These are phyloP conservation scores for Pogona vitticeps DNA, from an alignment of 2,113 vertebrate genomes.

Conservation along the genomic window DNA sequence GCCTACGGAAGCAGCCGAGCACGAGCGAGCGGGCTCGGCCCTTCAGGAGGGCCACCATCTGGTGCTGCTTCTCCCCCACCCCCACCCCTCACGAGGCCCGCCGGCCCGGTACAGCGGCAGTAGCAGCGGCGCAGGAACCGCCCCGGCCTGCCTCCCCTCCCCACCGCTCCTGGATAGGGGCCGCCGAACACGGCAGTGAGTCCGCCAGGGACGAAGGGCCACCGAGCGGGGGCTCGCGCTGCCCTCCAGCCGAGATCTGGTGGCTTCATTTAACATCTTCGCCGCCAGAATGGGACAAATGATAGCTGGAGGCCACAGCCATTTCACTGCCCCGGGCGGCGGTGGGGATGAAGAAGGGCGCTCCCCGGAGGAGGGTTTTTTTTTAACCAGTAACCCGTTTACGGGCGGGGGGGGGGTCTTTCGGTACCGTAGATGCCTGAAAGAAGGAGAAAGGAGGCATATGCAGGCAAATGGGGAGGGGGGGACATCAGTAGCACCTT, in stretches of 20 bases:
- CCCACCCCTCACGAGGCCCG: not conserved
- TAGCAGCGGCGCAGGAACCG: not conserved
- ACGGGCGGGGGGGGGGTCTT: no score
- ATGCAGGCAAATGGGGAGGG: no score
- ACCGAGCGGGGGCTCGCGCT: not conserved
- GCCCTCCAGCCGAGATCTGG: not conserved
- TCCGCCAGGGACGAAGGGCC: not conserved
- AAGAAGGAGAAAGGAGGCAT: no score
- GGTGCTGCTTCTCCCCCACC: not conserved
- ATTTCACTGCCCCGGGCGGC: no score
- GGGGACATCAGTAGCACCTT: no score
- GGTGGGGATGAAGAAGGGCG: not conserved
- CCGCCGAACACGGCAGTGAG: not conserved
- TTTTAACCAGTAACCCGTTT: no score
- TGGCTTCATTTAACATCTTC: not conserved
- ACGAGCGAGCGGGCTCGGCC: not conserved
- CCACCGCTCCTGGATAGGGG: not conserved
- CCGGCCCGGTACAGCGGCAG: not conserved
- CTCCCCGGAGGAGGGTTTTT: no score
- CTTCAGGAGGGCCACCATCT: constrained; percentile 1
- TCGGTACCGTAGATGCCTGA: no score
- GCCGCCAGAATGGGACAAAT: not conserved
- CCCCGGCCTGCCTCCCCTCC: not conserved
- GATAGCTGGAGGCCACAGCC: no score
- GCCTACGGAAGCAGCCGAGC: not conserved